Conservation (phyloP, 2,113 vertebrate species). For the Coptodon rendalli region DNA sequence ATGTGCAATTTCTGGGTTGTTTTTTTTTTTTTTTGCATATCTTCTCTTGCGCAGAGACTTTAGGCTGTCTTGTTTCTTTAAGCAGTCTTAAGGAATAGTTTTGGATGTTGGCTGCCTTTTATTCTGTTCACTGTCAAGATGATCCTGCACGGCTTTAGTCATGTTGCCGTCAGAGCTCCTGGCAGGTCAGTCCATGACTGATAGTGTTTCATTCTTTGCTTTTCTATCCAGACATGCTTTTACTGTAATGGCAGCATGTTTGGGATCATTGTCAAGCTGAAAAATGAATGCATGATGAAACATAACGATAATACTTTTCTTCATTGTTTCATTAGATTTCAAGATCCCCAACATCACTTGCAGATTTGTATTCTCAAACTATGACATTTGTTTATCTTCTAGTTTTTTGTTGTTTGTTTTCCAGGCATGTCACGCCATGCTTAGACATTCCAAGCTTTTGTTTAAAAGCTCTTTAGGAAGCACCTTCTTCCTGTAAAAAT, state of each 20-base stretch:
- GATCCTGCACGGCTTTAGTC: background rate
- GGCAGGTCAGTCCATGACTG: background rate
- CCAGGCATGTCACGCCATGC: background rate
- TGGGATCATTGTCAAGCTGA: background rate
- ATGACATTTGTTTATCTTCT: background rate
- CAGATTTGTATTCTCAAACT: background rate
- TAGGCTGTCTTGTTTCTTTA: background rate
- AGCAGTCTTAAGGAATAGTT: background rate
- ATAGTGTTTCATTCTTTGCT: background rate
- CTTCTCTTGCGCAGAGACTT: background rate
- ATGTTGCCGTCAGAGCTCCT: background rate
- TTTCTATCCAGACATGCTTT: background rate
- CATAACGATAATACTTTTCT: background rate
- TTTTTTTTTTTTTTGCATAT: background rate
- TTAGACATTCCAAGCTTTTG: background rate
- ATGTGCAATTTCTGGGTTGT: rapidly evolving
- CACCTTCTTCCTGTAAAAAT: background rate
- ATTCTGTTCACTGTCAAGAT: background rate
- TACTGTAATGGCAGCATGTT: background rate
- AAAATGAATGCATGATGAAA: background rate
- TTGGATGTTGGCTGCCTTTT: background rate
- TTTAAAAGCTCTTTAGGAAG: background rate
- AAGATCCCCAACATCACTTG: background rate
- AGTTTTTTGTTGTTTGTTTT: background rate
- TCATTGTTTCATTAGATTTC: background rate